phyloP scores from a whole-genome alignment of 1,140 invertebrate genomes.

The Penaeus vannamei region DNA sequence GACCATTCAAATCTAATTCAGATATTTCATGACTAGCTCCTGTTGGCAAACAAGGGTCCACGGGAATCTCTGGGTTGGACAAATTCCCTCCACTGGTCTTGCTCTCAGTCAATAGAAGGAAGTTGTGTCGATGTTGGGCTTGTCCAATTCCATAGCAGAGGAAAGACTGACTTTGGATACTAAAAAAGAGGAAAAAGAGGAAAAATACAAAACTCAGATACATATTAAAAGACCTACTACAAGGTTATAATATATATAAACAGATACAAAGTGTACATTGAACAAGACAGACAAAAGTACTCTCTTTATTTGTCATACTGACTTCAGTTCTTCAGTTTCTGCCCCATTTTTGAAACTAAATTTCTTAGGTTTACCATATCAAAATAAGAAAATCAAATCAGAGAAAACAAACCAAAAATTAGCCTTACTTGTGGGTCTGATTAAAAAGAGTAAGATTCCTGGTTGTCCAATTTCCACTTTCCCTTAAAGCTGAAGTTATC shows the following conservation, averaged over 20 bases:
- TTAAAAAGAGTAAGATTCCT: conserved; percentile 37
- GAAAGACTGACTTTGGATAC: conserved; percentile 51
- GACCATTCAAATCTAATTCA: conserved; percentile 3
- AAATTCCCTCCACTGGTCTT: neutral
- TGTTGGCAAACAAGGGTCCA: conserved; percentile 44
- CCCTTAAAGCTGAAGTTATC: conserved; percentile 17
- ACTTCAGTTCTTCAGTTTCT: too few species aligned
- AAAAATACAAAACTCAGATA: neutral
- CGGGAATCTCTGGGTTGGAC: neutral
- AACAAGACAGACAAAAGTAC: too few species aligned
- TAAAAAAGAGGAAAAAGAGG: neutral
- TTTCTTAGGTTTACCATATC: neutral
- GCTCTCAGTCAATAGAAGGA: conserved; percentile 38
- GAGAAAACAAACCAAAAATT: neutral
- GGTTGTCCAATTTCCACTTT: neutral
- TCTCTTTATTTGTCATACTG: too few species aligned
- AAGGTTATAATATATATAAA: too few species aligned
- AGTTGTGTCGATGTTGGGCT: conserved; percentile 40
- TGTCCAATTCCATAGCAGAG: conserved; percentile 55
- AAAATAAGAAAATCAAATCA: neutral
- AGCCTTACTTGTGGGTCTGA: conserved; percentile 48
- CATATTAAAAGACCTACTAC: neutral
- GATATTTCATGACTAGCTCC: conserved; percentile 33
- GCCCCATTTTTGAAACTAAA: too few species aligned
- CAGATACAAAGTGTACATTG: too few species aligned